Percentiles rank a stretch among this genome's conserved stretches.
phyloP scores from a whole-genome alignment of 2,113 vertebrate species.

The Chaetodon trifascialis region DNA sequence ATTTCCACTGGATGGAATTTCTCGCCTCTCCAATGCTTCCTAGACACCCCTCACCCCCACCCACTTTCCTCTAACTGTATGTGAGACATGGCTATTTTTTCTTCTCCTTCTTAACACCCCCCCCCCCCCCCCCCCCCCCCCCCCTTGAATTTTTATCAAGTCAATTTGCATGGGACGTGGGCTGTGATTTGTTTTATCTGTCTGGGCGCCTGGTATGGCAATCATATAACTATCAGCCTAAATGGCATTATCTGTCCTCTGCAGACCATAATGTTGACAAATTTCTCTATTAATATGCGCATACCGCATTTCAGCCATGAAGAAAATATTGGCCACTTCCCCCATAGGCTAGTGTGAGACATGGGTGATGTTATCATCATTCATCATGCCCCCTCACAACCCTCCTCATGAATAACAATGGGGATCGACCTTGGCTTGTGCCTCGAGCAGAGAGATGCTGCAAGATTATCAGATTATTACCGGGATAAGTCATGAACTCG shows the following conservation, averaged over 20 bases:
- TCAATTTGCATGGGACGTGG: constrained; percentile 24
- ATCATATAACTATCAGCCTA: constrained; percentile 65
- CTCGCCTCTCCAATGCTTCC: constrained; percentile 9
- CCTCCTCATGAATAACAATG: constrained; percentile 70
- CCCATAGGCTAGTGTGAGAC: constrained; percentile 38
- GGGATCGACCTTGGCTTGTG: constrained; percentile 62
- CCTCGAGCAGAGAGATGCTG: constrained; percentile 49
- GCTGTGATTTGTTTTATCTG: constrained; percentile 62
- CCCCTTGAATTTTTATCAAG: constrained; percentile 52
- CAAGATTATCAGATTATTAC: constrained; percentile 73
- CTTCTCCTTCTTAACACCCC: constrained; percentile 6
- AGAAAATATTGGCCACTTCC: constrained; percentile 42
- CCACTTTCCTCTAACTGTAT: neutral
- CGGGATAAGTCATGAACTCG: constrained; percentile 35
- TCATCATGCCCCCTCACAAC: constrained; percentile 58
- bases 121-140: neutral
- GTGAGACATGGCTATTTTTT: constrained; percentile 5
- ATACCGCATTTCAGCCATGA: constrained; percentile 26
- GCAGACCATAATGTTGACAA: constrained; percentile 55
- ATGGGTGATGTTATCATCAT: constrained; percentile 61
- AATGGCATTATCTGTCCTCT: constrained; percentile 60
- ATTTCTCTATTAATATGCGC: constrained; percentile 68
- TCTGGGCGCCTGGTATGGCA: constrained; percentile 29
- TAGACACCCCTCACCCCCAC: neutral
- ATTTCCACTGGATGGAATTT: constrained; percentile 59